Evolutionary conservation across 2,888 invertebrate species (phyloP), one percentile per base, ranked within the genome.

Genomic region (Pseudococcus longispinus): DNA sequence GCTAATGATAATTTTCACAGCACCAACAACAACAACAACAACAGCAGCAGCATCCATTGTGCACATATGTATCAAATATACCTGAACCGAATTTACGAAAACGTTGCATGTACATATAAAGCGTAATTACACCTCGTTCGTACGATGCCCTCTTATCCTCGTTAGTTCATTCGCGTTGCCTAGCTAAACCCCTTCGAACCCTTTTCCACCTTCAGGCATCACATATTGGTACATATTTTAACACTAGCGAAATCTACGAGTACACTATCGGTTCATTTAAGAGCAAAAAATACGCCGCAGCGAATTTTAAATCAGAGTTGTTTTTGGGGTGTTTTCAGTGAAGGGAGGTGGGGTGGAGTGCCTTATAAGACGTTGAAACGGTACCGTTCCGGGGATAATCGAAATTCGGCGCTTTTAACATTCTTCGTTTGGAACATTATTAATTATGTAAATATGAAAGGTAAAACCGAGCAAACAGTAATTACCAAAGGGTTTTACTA

Each of bases 361-460:
- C 23, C 60, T 60, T 23, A 6, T 60, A 60, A 80, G 77, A 80
- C 77, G 77, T 74, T 20, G 37, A 20, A 29, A 29, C 29, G 0
- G 29, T 29, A 23, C 15, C 15, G 70, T 13, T 32, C 0, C 70
- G 70, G 18, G 70, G 29, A 70, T 80, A 80, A 80, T 80, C 77
- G 77, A 80, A 80, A 80, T 80, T 80, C 77, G 77, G 42, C 15
- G 77, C 77, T 80, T 80, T 80, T 80, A 80, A 80, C 77, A 80
- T 80, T 42, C 77, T 80, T 80, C 77, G 42, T 80, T 80, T 11
- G 42, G 20, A 80, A 42, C 77, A 80, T 80, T 42, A 80, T 80
- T 80, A 80, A 80, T 80, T 80, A 80, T 42, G 77, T 80, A 80
- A 80, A 80, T 80, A 80, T 80, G 77, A 80, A 80, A 80, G 77